phyloP scores from a whole-genome alignment of 35 echinoderm and acorn worm genomes.

The Anneissia japonica region DNA sequence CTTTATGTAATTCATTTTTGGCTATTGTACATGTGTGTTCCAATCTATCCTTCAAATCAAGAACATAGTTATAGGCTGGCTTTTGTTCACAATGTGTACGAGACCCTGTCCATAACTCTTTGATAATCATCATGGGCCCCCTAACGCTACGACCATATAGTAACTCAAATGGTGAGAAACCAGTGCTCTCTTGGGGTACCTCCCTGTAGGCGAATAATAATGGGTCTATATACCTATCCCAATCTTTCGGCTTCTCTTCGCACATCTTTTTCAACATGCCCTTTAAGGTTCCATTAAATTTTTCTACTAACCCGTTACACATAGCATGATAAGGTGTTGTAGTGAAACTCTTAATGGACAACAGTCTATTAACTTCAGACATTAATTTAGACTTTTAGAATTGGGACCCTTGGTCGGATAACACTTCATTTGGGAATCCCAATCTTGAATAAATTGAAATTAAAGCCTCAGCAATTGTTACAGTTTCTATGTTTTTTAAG shows the following conservation, averaged over 20 bases:
- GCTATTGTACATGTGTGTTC: constrained; percentile 35
- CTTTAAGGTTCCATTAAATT: constrained; percentile 62
- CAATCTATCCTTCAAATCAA: constrained; percentile 8
- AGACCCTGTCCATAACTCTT: constrained; percentile 46
- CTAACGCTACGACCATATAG: constrained; percentile 45
- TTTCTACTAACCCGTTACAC: constrained; percentile 57
- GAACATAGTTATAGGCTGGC: constrained; percentile 38
- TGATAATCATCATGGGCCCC: constrained; percentile 58
- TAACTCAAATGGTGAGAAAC: constrained; percentile 67
- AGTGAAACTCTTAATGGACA: constrained; percentile 45
- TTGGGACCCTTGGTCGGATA: constrained; percentile 47
- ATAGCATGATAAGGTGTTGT: constrained; percentile 66
- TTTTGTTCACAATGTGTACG: constrained; percentile 15
- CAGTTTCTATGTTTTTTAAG: constrained; percentile 35
- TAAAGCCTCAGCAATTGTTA: constrained; percentile 38
- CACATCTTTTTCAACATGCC: constrained; percentile 41
- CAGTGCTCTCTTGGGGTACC: constrained; percentile 29
- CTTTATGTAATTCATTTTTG: not conserved
- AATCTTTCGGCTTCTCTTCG: constrained; percentile 34
- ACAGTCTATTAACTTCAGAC: constrained; percentile 45
- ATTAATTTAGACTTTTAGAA: constrained; percentile 54
- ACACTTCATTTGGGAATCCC: constrained; percentile 34
- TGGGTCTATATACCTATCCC: constrained; percentile 46
- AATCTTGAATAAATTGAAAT: constrained; percentile 23
- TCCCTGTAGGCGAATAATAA: constrained; percentile 55